These are phyloP conservation scores for Pelosia muscerda DNA, from an alignment of 2,888 invertebrate species.

Conservation along the genomic window DNA sequence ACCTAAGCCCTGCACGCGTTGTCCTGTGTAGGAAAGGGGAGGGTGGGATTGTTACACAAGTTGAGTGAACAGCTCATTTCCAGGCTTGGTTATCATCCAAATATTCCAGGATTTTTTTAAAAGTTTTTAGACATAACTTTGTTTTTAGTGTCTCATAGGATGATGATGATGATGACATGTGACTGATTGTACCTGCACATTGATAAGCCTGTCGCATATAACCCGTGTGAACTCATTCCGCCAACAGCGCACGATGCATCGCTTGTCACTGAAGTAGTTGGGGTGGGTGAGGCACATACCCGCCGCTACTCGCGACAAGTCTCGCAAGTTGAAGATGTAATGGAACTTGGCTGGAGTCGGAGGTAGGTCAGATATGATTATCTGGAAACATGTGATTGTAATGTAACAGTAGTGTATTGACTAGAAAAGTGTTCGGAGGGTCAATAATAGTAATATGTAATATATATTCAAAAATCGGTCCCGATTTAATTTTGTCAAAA, in stretches of 20 bases:
- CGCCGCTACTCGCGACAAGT: slow-evolving; percentile 94
- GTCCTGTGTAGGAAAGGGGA: too few species aligned
- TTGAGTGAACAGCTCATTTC: too few species aligned
- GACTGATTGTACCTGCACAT: slow-evolving; percentile 70
- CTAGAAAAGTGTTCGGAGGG: too few species aligned
- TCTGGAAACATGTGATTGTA: slow-evolving; percentile 70
- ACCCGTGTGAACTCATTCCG: slow-evolving; percentile 96
- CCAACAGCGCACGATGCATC: slow-evolving; percentile 94
- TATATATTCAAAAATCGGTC: too few species aligned
- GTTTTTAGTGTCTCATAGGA: too few species aligned
- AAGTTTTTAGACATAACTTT: too few species aligned
- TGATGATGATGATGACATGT: not conserved
- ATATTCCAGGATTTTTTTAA: too few species aligned
- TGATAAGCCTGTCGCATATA: slow-evolving; percentile 95
- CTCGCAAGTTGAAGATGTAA: slow-evolving; percentile 97
- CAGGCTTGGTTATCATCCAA: too few species aligned
- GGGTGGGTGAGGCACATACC: slow-evolving; percentile 93
- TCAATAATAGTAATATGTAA: too few species aligned
- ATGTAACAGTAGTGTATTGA: not conserved
- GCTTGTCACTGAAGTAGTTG: slow-evolving; percentile 88
- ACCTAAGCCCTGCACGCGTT: too few species aligned
- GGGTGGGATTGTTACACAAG: too few species aligned
- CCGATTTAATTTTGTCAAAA: too few species aligned
- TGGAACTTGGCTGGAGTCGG: slow-evolving; percentile 98
- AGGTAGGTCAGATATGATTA: slow-evolving; percentile 91